Base-by-base conservation (phyloP, 2,797 vertebrate genomes). In the Sebastes reedi region DNA sequence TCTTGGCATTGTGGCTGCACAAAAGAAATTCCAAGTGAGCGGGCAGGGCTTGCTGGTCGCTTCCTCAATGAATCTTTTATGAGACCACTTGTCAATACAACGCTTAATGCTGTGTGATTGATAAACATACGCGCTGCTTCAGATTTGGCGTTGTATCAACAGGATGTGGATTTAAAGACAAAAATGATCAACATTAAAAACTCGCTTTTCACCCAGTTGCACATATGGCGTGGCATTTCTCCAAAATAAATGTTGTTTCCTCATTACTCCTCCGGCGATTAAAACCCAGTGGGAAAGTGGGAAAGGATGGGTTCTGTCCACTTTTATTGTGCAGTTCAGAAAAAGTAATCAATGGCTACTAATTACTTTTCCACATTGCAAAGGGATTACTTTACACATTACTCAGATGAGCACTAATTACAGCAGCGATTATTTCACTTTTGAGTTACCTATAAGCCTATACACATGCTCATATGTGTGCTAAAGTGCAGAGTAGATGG, bases 21-120 rank as follows among this genome's bases (percentile, higher is more conserved):
- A 91, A 92, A 89, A 83, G 81, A 91, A 81, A 88, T 83, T 91
- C 85, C 42, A 80, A 88, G 87, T 79, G 87, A 93, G 86, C 81
- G 77, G 68, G 72, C 80, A 75, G 62, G 32, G 82, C 83, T 60
- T 60, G 84, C 71, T 54, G 74, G 67, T 81, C 42, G 70, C 70
- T 64, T 84, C 82, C 71, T 87, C 81, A 79, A 76, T 91, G 70
- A 89, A 90, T 90, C 85, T 85, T 91, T 89, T 76, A 88, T 89
- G 79, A 78, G 60, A 65, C 71, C 58, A 64, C 80, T 85, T 87
- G 82, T 90, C 91, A 87, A 89, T 89, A 85, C 81, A 79, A 59
- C 46, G 2, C 59, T 25, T 56, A 87, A 80, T 76, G 66, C 75
- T 25, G 59, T 67, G 77, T 67, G 69, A 82, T 27, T 82, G 77